Evolutionary conservation across 2,888 invertebrate genomes (phyloP), one percentile per base, ranked within the genome.

Genomic region (Trissoscelio sp.): DNA sequence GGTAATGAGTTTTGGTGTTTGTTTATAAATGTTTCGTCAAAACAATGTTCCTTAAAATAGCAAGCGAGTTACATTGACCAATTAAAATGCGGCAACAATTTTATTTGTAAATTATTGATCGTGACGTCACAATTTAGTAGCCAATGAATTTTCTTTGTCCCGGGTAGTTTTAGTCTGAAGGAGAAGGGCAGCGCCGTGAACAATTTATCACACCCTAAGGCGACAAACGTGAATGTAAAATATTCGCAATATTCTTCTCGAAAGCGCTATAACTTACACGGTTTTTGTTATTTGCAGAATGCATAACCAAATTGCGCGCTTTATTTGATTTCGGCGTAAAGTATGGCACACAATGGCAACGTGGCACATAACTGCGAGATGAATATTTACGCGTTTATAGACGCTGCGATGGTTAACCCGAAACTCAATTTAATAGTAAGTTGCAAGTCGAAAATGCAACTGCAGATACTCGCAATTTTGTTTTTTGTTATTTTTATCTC

Each of bases 291-390:
- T 48, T 57, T 46, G 39, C 55, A 58, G 57, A 58, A 75, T 66
- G 53, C 58, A 66, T 58, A 58, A 58, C 74, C 66, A 58, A 74
- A 58, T 66, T 75, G 48, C 57, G 0, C 18, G 74, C 57, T 66
- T 75, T 66, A 75, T 66, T 75, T 75, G 57, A 75, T 75, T 66
- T 66, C 31, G 48, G 20, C 42, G 24, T 75, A 75, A 75, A 75
- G 58, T 66, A 75, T 66, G 48, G 58, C 9, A 39, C 18, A 66
- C 74, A 51, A 46, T 75, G 51, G 51, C 31, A 48, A 28, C 14
- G 48, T 18, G 57, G 37, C 5, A 39, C 51, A 72, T 72, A 72
- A 60, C 48, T 9, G 16, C 3, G 39, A 39, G 66, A 66, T 57
- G 66, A 75, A 75, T 66, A 75, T 64, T 74, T 66, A 74, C 57